Evolutionary conservation across 2,797 vertebrate genomes (phyloP), one percentile per base, ranked within the genome.

Genomic region (Sciaenops ocellatus): DNA sequence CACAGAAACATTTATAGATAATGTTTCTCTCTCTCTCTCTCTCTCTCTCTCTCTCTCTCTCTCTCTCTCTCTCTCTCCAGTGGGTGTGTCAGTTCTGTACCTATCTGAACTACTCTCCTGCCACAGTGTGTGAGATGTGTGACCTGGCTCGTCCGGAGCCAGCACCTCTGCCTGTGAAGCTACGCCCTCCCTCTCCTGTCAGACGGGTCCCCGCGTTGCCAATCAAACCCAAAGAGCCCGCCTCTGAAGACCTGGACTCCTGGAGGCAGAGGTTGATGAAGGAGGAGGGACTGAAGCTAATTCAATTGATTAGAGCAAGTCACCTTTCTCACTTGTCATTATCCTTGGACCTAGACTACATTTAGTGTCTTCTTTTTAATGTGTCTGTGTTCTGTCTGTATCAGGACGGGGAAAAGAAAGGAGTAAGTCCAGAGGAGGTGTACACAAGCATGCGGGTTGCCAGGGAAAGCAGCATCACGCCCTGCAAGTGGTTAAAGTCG

Each of bases 41-140:
- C 5, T 69, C 24, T 48, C 30, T 62, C 6, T 34, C n/a, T 20
- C 15, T 65, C 13, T 54, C 11, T 59, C 24, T 26, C 12, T 47
- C 17, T 55, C 13, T 20, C 20, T 62, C 22, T 69, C 0, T 41
- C 24, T 64, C 11, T 63, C 9, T 1, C 5, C 84, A 95, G 94
- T 97, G 97, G 97, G 93, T 96, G 79, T 97, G 97, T 69, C 93
- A 94, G 78, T 96, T 97, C 90, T 98, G 97, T 64, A 98, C 97
- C 42, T 98, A 96, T 80, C 93, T 95, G 83, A 98, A 98, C 93
- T 95, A 92, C 60, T 92, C 90, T 9, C 93, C 92, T 16, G 93
- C 95, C 17, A 91, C 93, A 8, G 89, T 94, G 15, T 98, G 97
- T 68, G 96, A 96, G 69, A 93, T 97, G 91, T 98, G 97, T 73